Conservation (phyloP, 2,888 invertebrate genomes). For the Perizoma flavofasciatum region DNA sequence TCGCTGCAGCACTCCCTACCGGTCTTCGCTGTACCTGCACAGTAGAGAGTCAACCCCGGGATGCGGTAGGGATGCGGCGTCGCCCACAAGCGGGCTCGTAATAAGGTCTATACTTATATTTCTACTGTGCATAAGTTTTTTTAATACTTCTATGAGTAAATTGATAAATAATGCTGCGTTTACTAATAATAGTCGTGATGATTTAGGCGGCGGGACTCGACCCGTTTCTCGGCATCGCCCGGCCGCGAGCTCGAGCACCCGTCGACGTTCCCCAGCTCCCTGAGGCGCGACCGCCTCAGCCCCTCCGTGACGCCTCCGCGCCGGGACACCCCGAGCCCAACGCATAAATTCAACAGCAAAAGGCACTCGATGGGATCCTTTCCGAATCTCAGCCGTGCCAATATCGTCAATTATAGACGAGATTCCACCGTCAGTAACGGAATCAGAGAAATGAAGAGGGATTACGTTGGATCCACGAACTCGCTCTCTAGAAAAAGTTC, state of each 20-base stretch:
- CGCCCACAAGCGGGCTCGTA: conserved; percentile 75
- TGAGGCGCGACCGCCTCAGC: conserved; percentile 85
- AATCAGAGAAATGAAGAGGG: conserved; percentile 78
- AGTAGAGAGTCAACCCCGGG: conserved; percentile 82
- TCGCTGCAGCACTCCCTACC: conserved; percentile 71
- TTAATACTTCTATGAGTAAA: background rate
- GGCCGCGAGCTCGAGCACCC: conserved; percentile 87
- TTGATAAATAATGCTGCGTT: background rate
- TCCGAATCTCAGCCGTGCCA: conserved; percentile 68
- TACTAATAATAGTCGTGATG: conserved; percentile 43
- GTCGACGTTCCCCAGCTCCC: conserved; percentile 87
- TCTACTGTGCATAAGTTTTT: too few species aligned
- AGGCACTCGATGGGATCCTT: conserved; percentile 77
- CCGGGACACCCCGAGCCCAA: conserved; percentile 77
- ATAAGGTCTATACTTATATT: conserved; percentile 64
- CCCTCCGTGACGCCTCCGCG: conserved; percentile 76
- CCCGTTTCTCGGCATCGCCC: conserved; percentile 83
- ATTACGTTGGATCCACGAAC: conserved; percentile 58
- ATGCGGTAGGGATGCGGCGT: conserved; percentile 82
- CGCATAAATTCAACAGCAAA: conserved; percentile 64
- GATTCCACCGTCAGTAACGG: conserved; percentile 69
- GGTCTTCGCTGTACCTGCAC: conserved; percentile 75
- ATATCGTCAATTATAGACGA: conserved; percentile 71
- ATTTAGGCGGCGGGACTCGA: conserved; percentile 84
- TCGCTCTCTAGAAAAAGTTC: conserved; percentile 75